These are phyloP conservation scores for Osmerus mordax DNA, from an alignment of 2,113 vertebrate species.

Conservation along the genomic window DNA sequence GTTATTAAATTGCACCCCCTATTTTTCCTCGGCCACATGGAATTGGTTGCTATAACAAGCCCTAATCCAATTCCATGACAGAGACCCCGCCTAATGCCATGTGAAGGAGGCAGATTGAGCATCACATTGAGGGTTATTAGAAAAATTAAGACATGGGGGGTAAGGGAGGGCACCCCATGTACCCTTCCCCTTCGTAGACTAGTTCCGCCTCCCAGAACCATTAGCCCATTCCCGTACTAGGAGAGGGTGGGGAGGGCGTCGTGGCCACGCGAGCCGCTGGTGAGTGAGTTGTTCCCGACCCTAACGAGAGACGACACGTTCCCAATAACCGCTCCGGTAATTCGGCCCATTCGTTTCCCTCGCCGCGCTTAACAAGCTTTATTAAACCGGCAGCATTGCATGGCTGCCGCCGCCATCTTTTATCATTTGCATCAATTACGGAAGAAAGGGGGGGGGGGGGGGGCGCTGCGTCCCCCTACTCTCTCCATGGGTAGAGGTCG, in stretches of 20 bases:
- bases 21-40: slow-evolving; percentile 14
- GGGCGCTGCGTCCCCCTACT: not conserved
- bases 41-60: slow-evolving; percentile 19
- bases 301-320: slow-evolving; percentile 35
- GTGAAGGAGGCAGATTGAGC: slow-evolving; percentile 18
- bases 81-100: slow-evolving; percentile 14
- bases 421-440: slow-evolving; percentile 27
- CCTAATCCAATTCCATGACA: slow-evolving; percentile 58
- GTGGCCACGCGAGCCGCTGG: not conserved
- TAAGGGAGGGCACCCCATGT: not conserved
- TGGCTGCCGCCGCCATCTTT: slow-evolving; percentile 20
- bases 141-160: slow-evolving; percentile 5
- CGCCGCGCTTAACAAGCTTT: slow-evolving; percentile 30
- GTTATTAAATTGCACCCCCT: slow-evolving; percentile 1
- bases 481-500: not conserved
- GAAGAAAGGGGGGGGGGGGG: not conserved
- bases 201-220: not conserved
- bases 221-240: not conserved
- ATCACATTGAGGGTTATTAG: slow-evolving; percentile 14
- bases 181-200: not conserved
- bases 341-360: slow-evolving; percentile 28
- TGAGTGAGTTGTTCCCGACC: slow-evolving; percentile 25
- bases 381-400: slow-evolving; percentile 28
- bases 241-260: not conserved
- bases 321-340: slow-evolving; percentile 24